Conservation (phyloP, 1,140 invertebrate species). For the Caenorhabditis briggsae region DNA sequence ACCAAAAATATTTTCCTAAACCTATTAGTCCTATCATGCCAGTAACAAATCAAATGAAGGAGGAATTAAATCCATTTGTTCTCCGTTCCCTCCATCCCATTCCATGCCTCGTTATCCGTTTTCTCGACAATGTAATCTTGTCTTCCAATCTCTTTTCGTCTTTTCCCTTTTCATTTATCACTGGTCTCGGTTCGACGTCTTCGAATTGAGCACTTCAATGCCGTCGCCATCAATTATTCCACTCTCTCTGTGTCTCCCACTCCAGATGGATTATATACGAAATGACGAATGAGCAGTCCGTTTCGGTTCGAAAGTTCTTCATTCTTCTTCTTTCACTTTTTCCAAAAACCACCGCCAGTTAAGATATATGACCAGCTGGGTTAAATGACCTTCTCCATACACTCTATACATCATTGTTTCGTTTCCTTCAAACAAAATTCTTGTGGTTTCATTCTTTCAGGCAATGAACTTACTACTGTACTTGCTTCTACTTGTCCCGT, state of each 20-base stretch:
- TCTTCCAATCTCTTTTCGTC: not conserved
- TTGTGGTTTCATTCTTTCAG: not conserved
- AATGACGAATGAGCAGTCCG: no score
- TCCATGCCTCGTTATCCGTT: slow-evolving; percentile 1
- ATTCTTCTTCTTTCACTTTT: no score
- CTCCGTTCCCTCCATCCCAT: not conserved
- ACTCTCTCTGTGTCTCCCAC: not conserved
- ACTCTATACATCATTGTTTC: not conserved
- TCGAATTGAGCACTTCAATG: no score
- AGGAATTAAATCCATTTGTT: not conserved
- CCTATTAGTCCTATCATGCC: not conserved
- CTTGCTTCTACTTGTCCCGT: slow-evolving; percentile 8
- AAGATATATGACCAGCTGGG: not conserved
- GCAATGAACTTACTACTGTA: slow-evolving; percentile 36
- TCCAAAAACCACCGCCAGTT: not conserved
- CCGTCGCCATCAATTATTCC: not conserved
- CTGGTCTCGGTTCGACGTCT: not conserved
- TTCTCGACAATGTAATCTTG: not conserved
- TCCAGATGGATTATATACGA: not conserved
- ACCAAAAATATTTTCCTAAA: not conserved
- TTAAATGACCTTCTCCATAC: not conserved
- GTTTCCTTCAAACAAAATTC: not conserved
- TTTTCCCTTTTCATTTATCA: slow-evolving; percentile 12
- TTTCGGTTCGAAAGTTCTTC: not conserved
- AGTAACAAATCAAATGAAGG: not conserved